A percentile compares a stretch with the other conserved stretches of the same genome.
Evolutionary conservation across 2,113 vertebrate species (phyloP).

Genomic region (Nothoprocta pentlandii): DNA sequence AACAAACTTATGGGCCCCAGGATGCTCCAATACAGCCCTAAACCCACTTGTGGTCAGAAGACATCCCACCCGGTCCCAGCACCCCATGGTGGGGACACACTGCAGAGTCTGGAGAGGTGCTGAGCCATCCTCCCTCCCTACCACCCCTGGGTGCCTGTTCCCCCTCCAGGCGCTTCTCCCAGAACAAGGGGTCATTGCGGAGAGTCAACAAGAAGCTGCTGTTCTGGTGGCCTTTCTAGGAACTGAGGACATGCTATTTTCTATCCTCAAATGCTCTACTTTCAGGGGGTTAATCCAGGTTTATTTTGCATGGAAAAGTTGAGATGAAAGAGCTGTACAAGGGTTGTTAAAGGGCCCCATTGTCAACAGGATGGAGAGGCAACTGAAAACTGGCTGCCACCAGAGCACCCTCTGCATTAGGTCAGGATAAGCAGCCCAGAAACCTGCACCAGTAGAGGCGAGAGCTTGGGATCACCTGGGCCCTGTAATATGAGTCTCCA

Average conservation of each 20-base stretch:
- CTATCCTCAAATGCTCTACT: neutral
- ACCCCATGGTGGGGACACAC: neutral
- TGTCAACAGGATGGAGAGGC: neutral
- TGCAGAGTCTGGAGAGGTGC: neutral
- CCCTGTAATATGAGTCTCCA: fast-evolving
- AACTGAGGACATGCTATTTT: neutral
- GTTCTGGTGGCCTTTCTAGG: neutral
- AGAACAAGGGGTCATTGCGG: neutral
- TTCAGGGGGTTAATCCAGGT: neutral
- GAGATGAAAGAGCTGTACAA: neutral
- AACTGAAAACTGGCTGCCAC: neutral
- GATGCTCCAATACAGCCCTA: neutral
- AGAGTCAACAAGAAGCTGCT: neutral
- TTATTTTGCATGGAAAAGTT: neutral
- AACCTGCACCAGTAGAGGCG: fast-evolving
- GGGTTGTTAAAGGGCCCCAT: neutral
- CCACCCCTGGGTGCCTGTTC: neutral
- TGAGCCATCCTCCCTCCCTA: neutral
- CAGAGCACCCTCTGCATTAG: neutral
- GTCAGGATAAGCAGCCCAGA: neutral
- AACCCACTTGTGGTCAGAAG: neutral
- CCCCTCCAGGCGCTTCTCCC: neutral
- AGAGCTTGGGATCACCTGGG: neutral
- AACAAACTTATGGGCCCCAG: fast-evolving
- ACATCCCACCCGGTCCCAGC: fast-evolving